These are phyloP conservation scores for Papilio aristodemus DNA, from an alignment of 1,140 invertebrate genomes.

Conservation along the genomic window DNA sequence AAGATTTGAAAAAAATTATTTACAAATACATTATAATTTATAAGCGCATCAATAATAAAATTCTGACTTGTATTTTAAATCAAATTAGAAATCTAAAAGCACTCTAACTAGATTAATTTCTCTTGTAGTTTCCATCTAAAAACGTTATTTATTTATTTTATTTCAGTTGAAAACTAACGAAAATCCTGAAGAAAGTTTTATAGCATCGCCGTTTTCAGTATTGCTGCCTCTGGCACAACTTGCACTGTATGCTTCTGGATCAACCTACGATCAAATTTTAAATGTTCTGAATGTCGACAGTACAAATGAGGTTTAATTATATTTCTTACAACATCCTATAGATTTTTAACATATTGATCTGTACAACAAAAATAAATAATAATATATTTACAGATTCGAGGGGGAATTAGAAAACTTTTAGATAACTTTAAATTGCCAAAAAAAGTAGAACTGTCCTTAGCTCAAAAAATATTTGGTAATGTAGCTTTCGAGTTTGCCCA, in stretches of 20 bases:
- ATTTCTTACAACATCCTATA: neutral
- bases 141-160: neutral
- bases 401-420: conserved; percentile 39
- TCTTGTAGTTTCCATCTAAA: neutral
- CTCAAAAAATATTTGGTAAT: conserved; percentile 49
- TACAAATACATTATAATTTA: too few relatives aligned
- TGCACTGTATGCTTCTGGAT: conserved; percentile 78
- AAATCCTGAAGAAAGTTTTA: conserved; percentile 74
- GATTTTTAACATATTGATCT: neutral
- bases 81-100: too few relatives aligned
- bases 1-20: too few relatives aligned
- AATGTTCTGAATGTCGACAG: conserved; percentile 63
- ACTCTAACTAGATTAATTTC: too few relatives aligned
- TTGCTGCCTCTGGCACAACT: conserved; percentile 81
- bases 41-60: too few relatives aligned
- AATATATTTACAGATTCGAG: conserved; percentile 46
- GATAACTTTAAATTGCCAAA: conserved; percentile 37
- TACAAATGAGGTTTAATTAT: conserved; percentile 49
- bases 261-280: conserved; percentile 80
- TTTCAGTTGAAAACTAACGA: conserved; percentile 26
- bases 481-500: conserved; percentile 41
- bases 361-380: neutral
- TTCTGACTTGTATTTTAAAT: too few relatives aligned
- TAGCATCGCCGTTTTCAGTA: conserved; percentile 83
- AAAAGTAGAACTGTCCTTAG: conserved; percentile 45